Base-by-base conservation (phyloP, 1,140 invertebrate genomes). In the Drosophila burlai region DNA sequence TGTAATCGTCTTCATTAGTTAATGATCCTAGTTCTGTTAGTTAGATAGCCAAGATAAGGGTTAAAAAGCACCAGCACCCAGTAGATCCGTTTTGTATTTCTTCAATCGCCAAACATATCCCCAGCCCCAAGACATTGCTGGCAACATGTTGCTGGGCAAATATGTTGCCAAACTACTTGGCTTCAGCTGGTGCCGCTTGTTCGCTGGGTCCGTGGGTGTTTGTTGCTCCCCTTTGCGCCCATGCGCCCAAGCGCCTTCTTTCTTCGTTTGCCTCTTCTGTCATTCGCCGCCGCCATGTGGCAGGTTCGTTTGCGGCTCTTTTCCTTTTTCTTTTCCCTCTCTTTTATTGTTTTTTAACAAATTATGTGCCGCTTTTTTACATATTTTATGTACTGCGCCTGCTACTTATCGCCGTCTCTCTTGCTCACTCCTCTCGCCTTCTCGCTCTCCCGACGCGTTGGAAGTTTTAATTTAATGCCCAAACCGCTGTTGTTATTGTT, bases 281-380 rank as follows among this genome's bases (percentile, higher is more conserved):
- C 40, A 15, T 71, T 71, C 64, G 62, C 49, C 59, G 62, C 49
- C 58, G 40, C 64, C 64, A 63, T 78, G 66, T 71, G 72, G 75
- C 76, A 86, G 71, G 69, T 83, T 68, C 59, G 64, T 68, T 76
- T 71, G 81, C 60, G 66, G 62, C 68, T 83, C 24, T 60, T 72
- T 52, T 34, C 10, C 26, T 11, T 72, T 52, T 34, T 6, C 26
- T 11, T 21, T 34, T 54, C 7, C 50, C 21, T 54, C 34, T 55
- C 52, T 71, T 72, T 73, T 50, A 72, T 72, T 73, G 68, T 74
- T 82, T 81, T 75, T 79, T 54, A 69, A 81, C 81, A 89, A 89
- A 90, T 90, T 90, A 90, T 84, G 81, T 80, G 78, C 66, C 64
- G 72, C 72, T 72, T 64, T 78, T 74, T 83, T 76, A 84, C 62